Base-by-base conservation (phyloP, 1,140 invertebrate genomes). In the Wasmannia auropunctata region DNA sequence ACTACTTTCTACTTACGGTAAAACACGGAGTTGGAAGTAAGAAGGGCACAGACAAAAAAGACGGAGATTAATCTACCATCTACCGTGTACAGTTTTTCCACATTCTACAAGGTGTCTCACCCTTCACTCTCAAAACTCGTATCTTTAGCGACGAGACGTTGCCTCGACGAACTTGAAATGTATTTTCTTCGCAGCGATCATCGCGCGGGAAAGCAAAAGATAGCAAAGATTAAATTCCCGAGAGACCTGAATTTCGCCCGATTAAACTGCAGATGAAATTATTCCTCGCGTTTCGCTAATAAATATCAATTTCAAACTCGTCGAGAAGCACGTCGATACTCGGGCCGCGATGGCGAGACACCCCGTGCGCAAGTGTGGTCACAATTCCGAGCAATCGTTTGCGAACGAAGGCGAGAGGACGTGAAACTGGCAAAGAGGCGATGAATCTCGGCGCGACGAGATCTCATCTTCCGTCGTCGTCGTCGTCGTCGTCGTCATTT, bases 61-160 rank as follows among this genome's bases (percentile, higher is more conserved):
- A 25, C 63, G 69, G 31, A 56, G 65, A 69, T 80, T 85, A 56
- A 85, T 76, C 58, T 37, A 72, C 19, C 74, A 77, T 74, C n/a
- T 34, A 74, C n/a, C 76, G 10, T 69, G 74, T 70, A 65, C 58
- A 62, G 25, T 58, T 28, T 67, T 22, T 65, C 51, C 31, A 37
- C 16, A 37, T 76, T 60, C n/a, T 51, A 77, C 31, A 63, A 63
- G 46, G 7, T 85, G 14, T 51, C 22, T 8, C 79, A 58, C 2
- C n/a, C 19, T 51, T 67, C 31, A 69, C 5, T 1, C 63, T n/a
- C 34, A 34, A 28, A 8, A 49, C 22, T n/a, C n/a, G n/a, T n/a
- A 60, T 14, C 8, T 25, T 60, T 8, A 56, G 70, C 16, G 16
- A 58, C 8, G 7, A 56, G 31, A 43, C 25, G 22, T 25, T 80